Evolutionary conservation across 2,888 invertebrate species (phyloP), one percentile per base, ranked within the genome.

Genomic region (Leptinotarsa haldemani): DNA sequence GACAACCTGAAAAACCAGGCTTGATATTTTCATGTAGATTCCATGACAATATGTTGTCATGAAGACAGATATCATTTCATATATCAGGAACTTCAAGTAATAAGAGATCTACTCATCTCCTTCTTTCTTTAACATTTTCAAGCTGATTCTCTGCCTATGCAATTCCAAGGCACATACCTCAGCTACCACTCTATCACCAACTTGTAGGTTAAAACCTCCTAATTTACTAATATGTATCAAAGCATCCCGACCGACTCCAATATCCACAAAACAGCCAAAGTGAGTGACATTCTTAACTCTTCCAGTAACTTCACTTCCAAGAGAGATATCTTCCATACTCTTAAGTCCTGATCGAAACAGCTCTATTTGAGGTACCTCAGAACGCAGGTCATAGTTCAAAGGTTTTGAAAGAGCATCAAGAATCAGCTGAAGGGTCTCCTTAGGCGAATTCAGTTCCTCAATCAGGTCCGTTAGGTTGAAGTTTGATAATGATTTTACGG

Each of bases 201-300:
- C 87, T 80, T 90, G 90, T 0, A 93, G 88, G 1, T 87, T 88
- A 47, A 87, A 83, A 9, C 90, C 90, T 9, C 89, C 89, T 84
- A 93, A 87, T 67, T 91, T 89, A 79, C 90, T 93, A 0, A 85
- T 87, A 80, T 94, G 95, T 77, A 95, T 91, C 13, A 95, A 88
- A 0, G 93, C 95, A 84, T 92, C 89, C 67, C 87, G 89, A 25
- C 92, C 93, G 0, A 95, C 92, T 0, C 95, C 95, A 78, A 95
- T 91, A 84, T 98, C 97, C 0, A 97, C 94, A 87, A 98, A 98
- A 69, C 94, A 94, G 0, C 98, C 98, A 86, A 98, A 98, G 77
- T 95, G 93, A 0, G 95, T 95, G 0, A 95, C 93, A 86, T 97
- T 97, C 18, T 90, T 91, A 1, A 97, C 93, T 1, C 93, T 91